phyloP scores from a whole-genome alignment of 53 echinoderm and acorn worm species.

The Henricia sp. region DNA sequence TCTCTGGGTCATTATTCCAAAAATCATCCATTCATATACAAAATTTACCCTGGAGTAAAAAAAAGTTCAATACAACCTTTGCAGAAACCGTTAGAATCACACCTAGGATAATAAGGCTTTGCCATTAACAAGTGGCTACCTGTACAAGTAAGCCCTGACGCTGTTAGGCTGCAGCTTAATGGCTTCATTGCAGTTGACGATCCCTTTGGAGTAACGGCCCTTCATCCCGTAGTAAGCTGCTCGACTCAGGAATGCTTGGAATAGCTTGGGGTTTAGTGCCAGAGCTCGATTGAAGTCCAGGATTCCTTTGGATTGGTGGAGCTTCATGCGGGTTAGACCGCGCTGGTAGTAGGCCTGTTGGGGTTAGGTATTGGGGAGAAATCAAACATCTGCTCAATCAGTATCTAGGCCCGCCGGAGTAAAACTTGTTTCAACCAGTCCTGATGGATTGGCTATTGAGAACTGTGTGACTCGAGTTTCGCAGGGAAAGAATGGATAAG shows the following conservation, averaged over 20 bases:
- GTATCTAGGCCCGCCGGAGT: too few relatives aligned
- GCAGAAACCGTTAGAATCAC: too few relatives aligned
- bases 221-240: conserved; percentile 97
- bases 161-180: conserved; percentile 90
- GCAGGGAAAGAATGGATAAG: too few relatives aligned
- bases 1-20: too few relatives aligned
- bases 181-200: conserved; percentile 97
- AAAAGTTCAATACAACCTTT: too few relatives aligned
- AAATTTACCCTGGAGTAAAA: too few relatives aligned
- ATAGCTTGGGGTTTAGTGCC: conserved; percentile 87
- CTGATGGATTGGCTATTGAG: too few relatives aligned
- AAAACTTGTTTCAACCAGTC: too few relatives aligned
- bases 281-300: conserved; percentile 99
- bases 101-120: too few relatives aligned
- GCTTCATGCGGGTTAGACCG: conserved; percentile 90
- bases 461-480: too few relatives aligned
- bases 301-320: conserved; percentile 94
- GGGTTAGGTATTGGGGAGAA: background rate
- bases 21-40: too few relatives aligned
- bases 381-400: background rate
- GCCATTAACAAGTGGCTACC: conserved; percentile 62
- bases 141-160: conserved; percentile 93
- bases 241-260: conserved; percentile 92
- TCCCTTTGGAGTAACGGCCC: conserved; percentile 94
- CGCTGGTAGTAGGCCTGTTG: conserved; percentile 97